phyloP scores from a whole-genome alignment of 1,140 invertebrate species.

The Camponotus floridanus region DNA sequence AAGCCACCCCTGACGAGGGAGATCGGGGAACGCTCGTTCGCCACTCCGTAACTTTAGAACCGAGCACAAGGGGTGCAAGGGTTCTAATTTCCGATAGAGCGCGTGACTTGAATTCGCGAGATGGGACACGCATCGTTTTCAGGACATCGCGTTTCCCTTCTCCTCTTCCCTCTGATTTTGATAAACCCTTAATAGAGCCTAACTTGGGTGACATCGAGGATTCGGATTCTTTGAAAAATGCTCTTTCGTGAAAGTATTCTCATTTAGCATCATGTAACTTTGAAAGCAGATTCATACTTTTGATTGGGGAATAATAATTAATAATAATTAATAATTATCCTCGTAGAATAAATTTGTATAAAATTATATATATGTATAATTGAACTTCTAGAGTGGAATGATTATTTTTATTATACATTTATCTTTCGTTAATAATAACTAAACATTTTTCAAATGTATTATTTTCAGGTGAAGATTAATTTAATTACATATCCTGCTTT shows the following conservation, averaged over 20 bases:
- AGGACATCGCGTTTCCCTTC: slow-evolving; percentile 2
- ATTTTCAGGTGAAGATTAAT: not conserved
- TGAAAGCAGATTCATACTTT: not conserved
- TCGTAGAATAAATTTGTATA: not conserved
- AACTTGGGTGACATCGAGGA: slow-evolving; percentile 42
- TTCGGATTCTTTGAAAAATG: slow-evolving; percentile 16
- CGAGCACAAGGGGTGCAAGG: slow-evolving; percentile 59
- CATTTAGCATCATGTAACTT: not conserved
- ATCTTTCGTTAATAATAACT: not conserved
- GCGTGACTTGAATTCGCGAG: slow-evolving; percentile 82
- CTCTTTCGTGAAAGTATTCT: slow-evolving; percentile 24
- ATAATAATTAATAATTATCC: not conserved
- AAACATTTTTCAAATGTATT: no score
- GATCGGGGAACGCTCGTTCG: slow-evolving; percentile 40
- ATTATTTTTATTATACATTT: not conserved
- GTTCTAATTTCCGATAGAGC: slow-evolving; percentile 83
- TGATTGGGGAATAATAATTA: not conserved
- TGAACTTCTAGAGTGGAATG: not conserved
- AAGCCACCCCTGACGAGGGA: slow-evolving; percentile 48
- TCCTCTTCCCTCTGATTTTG: not conserved
- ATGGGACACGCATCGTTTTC: slow-evolving; percentile 62
- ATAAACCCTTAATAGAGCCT: not conserved
- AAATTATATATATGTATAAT: not conserved
- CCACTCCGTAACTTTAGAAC: slow-evolving; percentile 71
- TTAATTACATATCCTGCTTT: no score